Evolutionary conservation across 2,797 vertebrate species (phyloP).

Genomic region (Hoplostethus mediterraneus): DNA sequence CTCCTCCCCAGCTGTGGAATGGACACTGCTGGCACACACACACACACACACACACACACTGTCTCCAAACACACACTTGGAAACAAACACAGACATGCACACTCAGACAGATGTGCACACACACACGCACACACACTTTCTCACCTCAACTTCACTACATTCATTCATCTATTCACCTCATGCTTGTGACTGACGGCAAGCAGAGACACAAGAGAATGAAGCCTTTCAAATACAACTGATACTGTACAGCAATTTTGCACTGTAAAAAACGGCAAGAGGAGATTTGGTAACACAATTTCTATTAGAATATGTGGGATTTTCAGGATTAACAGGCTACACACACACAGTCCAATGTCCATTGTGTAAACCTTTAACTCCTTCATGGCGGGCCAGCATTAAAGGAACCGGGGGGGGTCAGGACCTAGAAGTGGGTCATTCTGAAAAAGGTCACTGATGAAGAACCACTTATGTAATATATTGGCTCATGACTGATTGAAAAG

Average conservation of each 20-base stretch:
- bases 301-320: conserved; percentile 74
- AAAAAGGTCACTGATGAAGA: not conserved
- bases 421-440: no score
- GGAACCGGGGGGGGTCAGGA: no score
- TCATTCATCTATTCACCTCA: conserved; percentile 26
- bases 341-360: conserved; percentile 70
- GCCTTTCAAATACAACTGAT: not conserved
- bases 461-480: no score
- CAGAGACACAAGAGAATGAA: no score
- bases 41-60: conserved; percentile 15
- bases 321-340: conserved; percentile 67
- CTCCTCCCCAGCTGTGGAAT: conserved; percentile 66
- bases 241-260: conserved; percentile 1
- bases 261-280: conserved; percentile 42
- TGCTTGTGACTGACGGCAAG: not conserved
- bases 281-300: conserved; percentile 65
- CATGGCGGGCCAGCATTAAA: conserved; percentile 26
- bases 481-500: no score
- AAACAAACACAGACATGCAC: conserved; percentile 35
- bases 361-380: conserved; percentile 59
- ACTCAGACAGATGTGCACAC: not conserved
- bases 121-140: conserved; percentile 17
- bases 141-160: conserved; percentile 27
- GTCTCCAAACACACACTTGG: conserved; percentile 9
- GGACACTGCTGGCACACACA: conserved; percentile 38